A percentile compares a stretch with the other conserved stretches of the same genome.
phyloP scores from a whole-genome alignment of 2,888 invertebrate genomes.

The Leptinotarsa juncta region DNA sequence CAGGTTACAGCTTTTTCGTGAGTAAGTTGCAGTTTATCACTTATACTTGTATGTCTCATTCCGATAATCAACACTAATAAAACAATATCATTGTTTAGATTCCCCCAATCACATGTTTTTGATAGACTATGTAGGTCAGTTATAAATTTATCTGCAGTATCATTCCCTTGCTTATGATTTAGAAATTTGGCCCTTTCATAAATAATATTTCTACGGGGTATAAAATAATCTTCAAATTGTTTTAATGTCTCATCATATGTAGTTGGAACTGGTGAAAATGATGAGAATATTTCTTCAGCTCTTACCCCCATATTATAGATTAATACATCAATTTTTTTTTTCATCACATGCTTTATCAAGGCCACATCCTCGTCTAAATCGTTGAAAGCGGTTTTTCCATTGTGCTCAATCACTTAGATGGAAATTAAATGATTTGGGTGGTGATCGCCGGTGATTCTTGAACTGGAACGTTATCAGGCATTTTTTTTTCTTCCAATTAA shows the following conservation, averaged over 20 bases:
- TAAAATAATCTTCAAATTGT: constrained; percentile 30
- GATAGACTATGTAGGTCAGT: background rate
- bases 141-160: no score
- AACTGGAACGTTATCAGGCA: background rate
- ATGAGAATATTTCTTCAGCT: background rate
- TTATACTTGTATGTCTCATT: constrained; percentile 27
- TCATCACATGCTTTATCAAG: constrained; percentile 15
- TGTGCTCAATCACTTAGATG: no score
- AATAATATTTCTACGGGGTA: background rate
- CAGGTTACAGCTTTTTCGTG: constrained; percentile 33
- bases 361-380: no score
- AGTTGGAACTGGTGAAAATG: constrained; percentile 23
- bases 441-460: no score
- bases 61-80: constrained; percentile 24
- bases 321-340: constrained; percentile 22
- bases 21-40: constrained; percentile 36
- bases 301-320: constrained; percentile 4
- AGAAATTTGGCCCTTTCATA: constrained; percentile 27
- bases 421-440: no score
- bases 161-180: constrained; percentile 17
- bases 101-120: constrained; percentile 32
- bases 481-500: no score
- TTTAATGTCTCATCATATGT: constrained; percentile 17
- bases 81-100: constrained; percentile 37
- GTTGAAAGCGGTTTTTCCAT: no score